A percentile compares a stretch with the other conserved stretches of the same genome.
These are phyloP conservation scores for Dipodomys stephensi DNA, from an alignment of 2,113 vertebrate genomes.

Conservation along the genomic window DNA sequence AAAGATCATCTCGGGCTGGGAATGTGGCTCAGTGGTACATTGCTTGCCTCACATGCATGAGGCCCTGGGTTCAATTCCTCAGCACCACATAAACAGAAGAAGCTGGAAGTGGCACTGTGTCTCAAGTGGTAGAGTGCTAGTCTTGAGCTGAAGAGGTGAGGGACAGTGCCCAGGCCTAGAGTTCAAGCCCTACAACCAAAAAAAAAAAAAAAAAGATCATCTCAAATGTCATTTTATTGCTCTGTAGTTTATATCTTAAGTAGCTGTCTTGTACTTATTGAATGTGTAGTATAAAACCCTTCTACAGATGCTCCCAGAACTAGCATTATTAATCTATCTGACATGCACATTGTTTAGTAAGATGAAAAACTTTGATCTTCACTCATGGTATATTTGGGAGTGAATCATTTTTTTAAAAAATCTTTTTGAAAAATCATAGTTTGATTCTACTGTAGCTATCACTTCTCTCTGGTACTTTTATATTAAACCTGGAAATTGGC, in stretches of 20 bases:
- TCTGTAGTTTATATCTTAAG: background rate
- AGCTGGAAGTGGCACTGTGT: no score
- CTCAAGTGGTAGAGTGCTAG: no score
- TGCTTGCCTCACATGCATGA: no score
- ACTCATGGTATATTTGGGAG: background rate
- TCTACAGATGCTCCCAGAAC: background rate
- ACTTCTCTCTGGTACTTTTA: background rate
- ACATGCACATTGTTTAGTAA: background rate
- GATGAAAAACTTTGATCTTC: background rate
- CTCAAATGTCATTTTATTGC: conserved; percentile 1
- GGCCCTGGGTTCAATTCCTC: no score
- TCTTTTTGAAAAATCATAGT: background rate
- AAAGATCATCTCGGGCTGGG: background rate
- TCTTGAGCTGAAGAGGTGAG: no score
- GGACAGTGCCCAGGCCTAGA: no score
- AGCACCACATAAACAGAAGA: no score
- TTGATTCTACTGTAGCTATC: background rate
- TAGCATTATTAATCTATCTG: background rate
- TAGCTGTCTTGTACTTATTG: conserved; percentile 5
- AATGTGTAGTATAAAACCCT: background rate
- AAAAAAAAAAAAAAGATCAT: background rate
- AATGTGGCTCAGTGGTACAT: no score
- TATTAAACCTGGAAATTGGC: background rate
- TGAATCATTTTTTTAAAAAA: background rate
- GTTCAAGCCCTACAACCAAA: no score